Evolutionary conservation across 2,888 invertebrate genomes (phyloP), one percentile per base, ranked within the genome.

Genomic region (Chymomyza amoena): DNA sequence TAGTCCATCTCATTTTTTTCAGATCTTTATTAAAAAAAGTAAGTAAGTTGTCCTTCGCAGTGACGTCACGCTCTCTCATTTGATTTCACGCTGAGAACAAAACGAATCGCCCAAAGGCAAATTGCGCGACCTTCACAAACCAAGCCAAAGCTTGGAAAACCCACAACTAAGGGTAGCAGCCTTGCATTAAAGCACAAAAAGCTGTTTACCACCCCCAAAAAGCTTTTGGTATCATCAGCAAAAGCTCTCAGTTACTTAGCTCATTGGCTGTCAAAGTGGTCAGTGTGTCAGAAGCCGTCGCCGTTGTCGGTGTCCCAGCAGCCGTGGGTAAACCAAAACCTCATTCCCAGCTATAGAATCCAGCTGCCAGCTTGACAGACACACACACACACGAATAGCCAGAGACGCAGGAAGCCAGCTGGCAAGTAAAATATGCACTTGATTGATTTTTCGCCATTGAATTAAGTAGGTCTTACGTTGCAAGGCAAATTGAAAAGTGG

Each of bases 381-480:
- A 66, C 68, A 28, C 15, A 57, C 64, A 67, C 63, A 59, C 54
- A n/a, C 54, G 16, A 51, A 16, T n/a, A 51, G 6, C 15, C 51
- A 51, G n/a, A 18, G 9, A 18, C 7, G 7, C 54, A 54, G 54
- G 54, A 54, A 66, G 63, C 78, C 83, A 83, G 83, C 83, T 83
- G 83, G 79, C 77, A 76, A 72, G 68, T 70, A 72, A 69, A 78
- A 75, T 65, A 73, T 32, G 74, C 68, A 73, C 79, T 68, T 69
- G 75, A 83, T 83, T 83, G 83, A 83, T 83, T 83, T 83, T 83
- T 83, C 81, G 71, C 70, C 63, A 64, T 57, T 20, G 57, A 25
- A 57, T 45, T 36, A 36, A 36, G 9, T 25, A 25, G 25, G 9
- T 36, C 9, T 36, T 36, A 36, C 36, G 36, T 36, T 9, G 6